Base-by-base conservation (phyloP, 2,113 vertebrate genomes). In the Carettochelys insculpta region DNA sequence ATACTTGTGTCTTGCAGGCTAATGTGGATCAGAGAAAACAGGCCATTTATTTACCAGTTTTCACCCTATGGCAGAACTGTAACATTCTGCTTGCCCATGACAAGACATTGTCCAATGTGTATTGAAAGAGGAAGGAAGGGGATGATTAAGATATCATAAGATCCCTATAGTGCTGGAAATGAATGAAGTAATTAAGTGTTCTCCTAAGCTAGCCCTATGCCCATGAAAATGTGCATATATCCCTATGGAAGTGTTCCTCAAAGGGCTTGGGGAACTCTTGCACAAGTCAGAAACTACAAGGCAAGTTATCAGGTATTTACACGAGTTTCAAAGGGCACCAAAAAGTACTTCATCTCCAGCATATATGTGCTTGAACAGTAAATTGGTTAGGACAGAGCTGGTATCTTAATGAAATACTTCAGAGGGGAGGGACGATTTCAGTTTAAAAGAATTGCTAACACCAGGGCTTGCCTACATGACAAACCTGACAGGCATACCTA, bases 281-380 rank as follows among this genome's bases (percentile, higher is more conserved):
- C 95, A 95, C 94, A 95, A 96, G 92, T 90, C 92, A 48, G 8
- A 0, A 0, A 94, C 95, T 94, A 95, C 92, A 90, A 92, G 89
- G 91, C 13, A 27, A 93, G 90, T 90, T 96, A 97, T 95, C 94
- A 92, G 92, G 87, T 95, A 95, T 95, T 97, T 95, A 95, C 94
- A 95, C 92, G 94, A 80, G 90, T 93, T 95, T 94, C 94, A 94
- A 92, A 95, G 81, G 92, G 83, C 92, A 94, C 91, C 95, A 95
- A 94, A 85, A 92, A 95, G 56, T 41, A 79, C 56, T 85, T 96
- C 95, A 90, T 88, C 96, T 94, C 89, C 78, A 90, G 54, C 45
- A 4, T 86, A 93, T 86, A 94, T 94, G 85, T 56, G 68, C 61
- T 92, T 93, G 51, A 76, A 86, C 91, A 92, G 45, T 86, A 82